Base-by-base conservation (phyloP, 2,797 vertebrate genomes). In the Picus viridis region DNA sequence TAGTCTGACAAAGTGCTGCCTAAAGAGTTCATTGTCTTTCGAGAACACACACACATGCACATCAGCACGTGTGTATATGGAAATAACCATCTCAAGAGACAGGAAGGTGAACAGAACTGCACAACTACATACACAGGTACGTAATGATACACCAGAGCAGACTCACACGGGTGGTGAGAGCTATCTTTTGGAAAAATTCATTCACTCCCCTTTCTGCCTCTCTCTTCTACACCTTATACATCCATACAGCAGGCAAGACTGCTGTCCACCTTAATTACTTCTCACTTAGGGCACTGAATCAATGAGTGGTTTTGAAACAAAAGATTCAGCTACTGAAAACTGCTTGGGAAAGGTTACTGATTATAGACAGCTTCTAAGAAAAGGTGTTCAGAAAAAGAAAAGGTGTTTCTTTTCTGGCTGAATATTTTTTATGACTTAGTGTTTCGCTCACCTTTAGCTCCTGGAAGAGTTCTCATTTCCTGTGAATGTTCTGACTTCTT, bases 271-370 rank as follows among this genome's bases (percentile, higher is more conserved):
- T 89, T 91, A 92, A 95, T 93, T 89, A 95, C 95, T 77, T 74
- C 80, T 91, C 87, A 82, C 88, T 88, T 86, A 86, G 69, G 85
- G 85, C 72, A 93, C 78, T 91, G 92, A 94, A 95, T 96, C 92
- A 93, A 93, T 91, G 92, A 89, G 87, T 92, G 88, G 91, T 79
- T 96, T 95, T 94, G 87, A 96, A 96, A 96, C 94, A 96, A 96
- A 93, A 87, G 85, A 89, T 72, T 93, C 87, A 63, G 72, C 93
- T 89, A 90, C 83, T 91, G 90, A 95, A 95, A 95, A 88, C 89
- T 91, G 90, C 77, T 73, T 19, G 2, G 73, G 91, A 95, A 91
- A 94, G 91, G 94, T 95, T 90, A 86, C 77, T 45, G 92, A 86
- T 92, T 84, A 92, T 41, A 93, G 74, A 82, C 1, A 17, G 72